phyloP scores from a whole-genome alignment of 2,888 invertebrate genomes.

The Argyresthia goedartella region DNA sequence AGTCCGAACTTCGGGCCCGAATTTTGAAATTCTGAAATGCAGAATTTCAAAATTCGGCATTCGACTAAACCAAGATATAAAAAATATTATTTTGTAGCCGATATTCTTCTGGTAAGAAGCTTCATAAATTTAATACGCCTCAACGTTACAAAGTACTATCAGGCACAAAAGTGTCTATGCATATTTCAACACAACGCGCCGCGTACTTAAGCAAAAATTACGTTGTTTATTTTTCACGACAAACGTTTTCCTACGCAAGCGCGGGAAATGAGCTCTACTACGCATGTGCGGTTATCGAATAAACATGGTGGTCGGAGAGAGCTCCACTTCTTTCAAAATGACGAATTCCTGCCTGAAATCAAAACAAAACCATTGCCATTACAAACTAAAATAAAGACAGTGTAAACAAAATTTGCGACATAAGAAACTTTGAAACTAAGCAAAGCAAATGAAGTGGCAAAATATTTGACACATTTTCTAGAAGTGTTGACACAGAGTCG shows the following conservation, averaged over 20 bases:
- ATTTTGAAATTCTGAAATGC: too few species aligned
- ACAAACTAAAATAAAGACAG: neutral
- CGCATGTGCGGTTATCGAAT: conserved; percentile 32
- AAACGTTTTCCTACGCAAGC: conserved; percentile 23
- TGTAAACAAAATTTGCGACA: neutral
- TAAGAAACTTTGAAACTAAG: neutral
- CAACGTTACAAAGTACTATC: too few species aligned
- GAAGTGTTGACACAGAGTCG: conserved; percentile 41
- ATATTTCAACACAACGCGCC: neutral
- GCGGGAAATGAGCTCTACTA: conserved; percentile 13
- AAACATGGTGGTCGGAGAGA: conserved; percentile 40
- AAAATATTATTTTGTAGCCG: too few species aligned
- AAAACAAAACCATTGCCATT: conserved; percentile 14
- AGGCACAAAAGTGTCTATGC: neutral
- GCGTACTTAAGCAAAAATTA: neutral
- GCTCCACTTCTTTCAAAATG: conserved; percentile 28
- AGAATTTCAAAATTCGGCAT: too few species aligned
- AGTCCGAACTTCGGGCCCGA: too few species aligned
- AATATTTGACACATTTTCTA: conserved; percentile 2
- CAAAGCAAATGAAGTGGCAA: neutral
- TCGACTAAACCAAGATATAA: too few species aligned
- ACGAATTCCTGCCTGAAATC: conserved; percentile 26
- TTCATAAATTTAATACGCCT: too few species aligned
- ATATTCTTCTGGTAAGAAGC: too few species aligned
- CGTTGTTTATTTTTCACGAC: conserved; percentile 1